A percentile compares a stretch with the other conserved stretches of the same genome.
phyloP scores from a whole-genome alignment of 2,797 vertebrate genomes.

The Sus cebifrons region DNA sequence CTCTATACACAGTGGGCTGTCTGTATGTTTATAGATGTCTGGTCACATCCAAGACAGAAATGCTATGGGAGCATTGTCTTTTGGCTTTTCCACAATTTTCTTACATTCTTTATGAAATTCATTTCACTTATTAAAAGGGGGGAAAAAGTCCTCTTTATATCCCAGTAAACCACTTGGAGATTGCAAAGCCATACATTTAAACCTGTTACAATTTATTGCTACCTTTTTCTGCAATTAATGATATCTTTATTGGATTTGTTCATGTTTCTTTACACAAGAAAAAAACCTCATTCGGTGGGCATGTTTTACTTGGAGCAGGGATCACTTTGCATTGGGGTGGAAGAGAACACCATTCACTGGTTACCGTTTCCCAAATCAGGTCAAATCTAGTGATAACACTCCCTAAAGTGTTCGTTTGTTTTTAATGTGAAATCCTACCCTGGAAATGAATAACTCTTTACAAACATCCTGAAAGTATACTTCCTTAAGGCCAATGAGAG shows the following conservation, averaged over 20 bases:
- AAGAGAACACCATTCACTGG: background rate
- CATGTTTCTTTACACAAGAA: conserved; percentile 90
- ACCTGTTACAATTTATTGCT: conserved; percentile 86
- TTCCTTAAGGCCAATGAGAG: conserved; percentile 82
- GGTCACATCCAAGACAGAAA: conserved; percentile 51
- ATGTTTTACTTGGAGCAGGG: conserved; percentile 52
- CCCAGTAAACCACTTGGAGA: conserved; percentile 81
- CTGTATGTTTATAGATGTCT: background rate
- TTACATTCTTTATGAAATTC: conserved; percentile 57
- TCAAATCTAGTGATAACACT: conserved; percentile 26
- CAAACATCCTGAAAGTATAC: conserved; percentile 88
- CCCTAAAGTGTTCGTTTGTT: conserved; percentile 42
- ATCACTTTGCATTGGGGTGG: background rate
- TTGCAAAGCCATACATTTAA: conserved; percentile 86
- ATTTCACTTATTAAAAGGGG: conserved; percentile 59
- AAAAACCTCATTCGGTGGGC: conserved; percentile 89
- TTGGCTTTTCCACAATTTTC: background rate
- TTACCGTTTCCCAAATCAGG: background rate
- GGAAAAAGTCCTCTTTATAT: background rate
- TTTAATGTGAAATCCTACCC: conserved; percentile 61
- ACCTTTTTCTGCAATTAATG: conserved; percentile 87
- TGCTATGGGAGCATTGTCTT: conserved; percentile 14
- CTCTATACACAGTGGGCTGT: background rate
- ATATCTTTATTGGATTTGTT: conserved; percentile 90
- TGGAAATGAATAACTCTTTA: conserved; percentile 75